Evolutionary conservation across 2,888 invertebrate species (phyloP).

Genomic region (Iphiclides podalirius): DNA sequence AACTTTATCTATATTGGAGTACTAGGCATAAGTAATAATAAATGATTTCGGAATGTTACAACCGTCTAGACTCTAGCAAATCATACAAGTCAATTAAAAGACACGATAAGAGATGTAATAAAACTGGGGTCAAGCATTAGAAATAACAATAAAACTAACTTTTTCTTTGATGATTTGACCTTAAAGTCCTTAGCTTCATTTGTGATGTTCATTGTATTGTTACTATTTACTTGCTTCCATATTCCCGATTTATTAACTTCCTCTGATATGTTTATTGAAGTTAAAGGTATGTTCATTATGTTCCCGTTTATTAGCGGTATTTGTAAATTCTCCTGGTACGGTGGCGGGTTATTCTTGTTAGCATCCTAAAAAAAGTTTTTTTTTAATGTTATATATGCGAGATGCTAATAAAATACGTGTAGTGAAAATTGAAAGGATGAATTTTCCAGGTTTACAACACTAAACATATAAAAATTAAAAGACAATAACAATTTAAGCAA

Average conservation of each 20-base stretch:
- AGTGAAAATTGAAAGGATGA: too few species aligned
- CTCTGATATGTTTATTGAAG: slow-evolving; percentile 94
- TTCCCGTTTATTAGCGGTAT: slow-evolving; percentile 94
- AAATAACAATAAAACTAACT: slow-evolving; percentile 44
- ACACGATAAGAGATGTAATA: neutral
- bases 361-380: slow-evolving; percentile 65
- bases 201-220: slow-evolving; percentile 67
- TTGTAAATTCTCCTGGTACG: slow-evolving; percentile 86
- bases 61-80: too few species aligned
- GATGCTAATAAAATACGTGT: too few species aligned
- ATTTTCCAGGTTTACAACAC: too few species aligned
- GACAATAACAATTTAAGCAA: too few species aligned
- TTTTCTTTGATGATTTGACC: slow-evolving; percentile 65
- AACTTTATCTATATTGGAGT: too few species aligned
- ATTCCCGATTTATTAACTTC: slow-evolving; percentile 96
- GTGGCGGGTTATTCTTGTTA: slow-evolving; percentile 70
- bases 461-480: too few species aligned
- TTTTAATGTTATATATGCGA: slow-evolving; percentile 9
- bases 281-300: slow-evolving; percentile 92
- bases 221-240: slow-evolving; percentile 94
- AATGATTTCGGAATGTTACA: too few species aligned
- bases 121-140: neutral
- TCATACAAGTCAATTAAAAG: too few species aligned
- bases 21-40: too few species aligned
- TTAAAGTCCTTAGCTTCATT: slow-evolving; percentile 59